Base-by-base conservation (phyloP, 2,888 invertebrate species). In the Balanococcus diminutus region DNA sequence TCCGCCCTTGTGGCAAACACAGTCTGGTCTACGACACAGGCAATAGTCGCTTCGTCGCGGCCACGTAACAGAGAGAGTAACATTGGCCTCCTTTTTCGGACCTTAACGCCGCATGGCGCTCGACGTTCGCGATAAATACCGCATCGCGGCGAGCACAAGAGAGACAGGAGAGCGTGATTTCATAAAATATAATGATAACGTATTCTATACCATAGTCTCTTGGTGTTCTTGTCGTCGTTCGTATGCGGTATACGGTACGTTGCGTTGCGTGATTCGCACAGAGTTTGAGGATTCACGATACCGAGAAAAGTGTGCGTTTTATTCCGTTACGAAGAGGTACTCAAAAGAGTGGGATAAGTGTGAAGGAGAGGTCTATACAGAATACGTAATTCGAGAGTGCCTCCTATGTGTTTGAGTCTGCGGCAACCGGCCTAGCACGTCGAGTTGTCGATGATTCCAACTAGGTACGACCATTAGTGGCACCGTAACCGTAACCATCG, bases 41-140 rank as follows among this genome's bases (percentile, higher is more conserved):
- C n/a, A 75, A 36, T 31, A 75, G 36, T 31, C n/a, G n/a, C n/a
- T n/a, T n/a, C n/a, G 31, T 31, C 75, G 75, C 31, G 31, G 81
- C 32, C 39, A 46, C 42, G 81, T 22, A 28, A 46, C 14, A 46
- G 39, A 81, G 81, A 25, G 32, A n/a, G 81, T 81, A 81, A 81
- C 81, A 81, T 81, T 81, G 81, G 81, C 81, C 81, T 81, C 81
- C 46, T 81, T 81, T 81, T 81, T 36, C 39, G 81, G 81, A 81
- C 81, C 81, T 81, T 81, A 42, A 81, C 36, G 46, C 81, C 36
- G 14, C 19, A 4, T 9, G 79, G 3, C n/a, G 51, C 56, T 56
- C 22, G 22, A 11, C 56, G 56, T 14, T 22, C 16, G 46, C 46
- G 46, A 46, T 46, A 46, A n/a, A 46, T n/a, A n/a, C 42, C 11